These are phyloP conservation scores for Nemurella pictetii DNA, from an alignment of 2,888 invertebrate species.

Conservation along the genomic window DNA sequence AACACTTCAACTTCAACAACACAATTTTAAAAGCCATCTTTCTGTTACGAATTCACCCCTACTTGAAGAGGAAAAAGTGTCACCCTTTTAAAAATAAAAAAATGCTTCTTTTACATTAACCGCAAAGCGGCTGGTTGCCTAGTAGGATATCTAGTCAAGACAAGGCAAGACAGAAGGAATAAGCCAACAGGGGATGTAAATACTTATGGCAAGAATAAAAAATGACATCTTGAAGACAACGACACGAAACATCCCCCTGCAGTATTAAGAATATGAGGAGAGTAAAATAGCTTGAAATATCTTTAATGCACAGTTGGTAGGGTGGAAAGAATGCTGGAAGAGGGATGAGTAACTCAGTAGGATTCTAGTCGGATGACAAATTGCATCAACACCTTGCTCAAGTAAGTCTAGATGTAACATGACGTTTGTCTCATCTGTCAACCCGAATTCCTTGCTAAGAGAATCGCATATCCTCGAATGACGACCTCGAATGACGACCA, in stretches of 20 bases:
- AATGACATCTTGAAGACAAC: slow-evolving; percentile 32
- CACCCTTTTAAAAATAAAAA: slow-evolving; percentile 30
- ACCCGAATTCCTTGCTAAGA: not conserved
- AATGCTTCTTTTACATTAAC: slow-evolving; percentile 33
- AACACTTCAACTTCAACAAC: slow-evolving; percentile 34
- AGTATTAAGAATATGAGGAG: slow-evolving; percentile 11
- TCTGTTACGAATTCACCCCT: slow-evolving; percentile 23
- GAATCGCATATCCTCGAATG: too few species aligned
- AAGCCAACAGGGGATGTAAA: slow-evolving; percentile 28
- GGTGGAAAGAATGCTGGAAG: not conserved
- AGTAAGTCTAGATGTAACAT: not conserved
- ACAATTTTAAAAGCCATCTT: slow-evolving; percentile 38
- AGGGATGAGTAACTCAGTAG: slow-evolving; percentile 12
- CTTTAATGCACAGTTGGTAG: not conserved
- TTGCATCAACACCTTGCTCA: slow-evolving; percentile 27
- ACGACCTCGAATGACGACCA: too few species aligned
- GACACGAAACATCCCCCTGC: not conserved
- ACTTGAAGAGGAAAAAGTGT: slow-evolving; percentile 24
- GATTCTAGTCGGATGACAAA: slow-evolving; percentile 2
- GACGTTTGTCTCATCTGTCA: not conserved
- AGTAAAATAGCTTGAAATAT: slow-evolving; percentile 22
- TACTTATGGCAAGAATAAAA: slow-evolving; percentile 28
- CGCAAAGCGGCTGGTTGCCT: slow-evolving; percentile 35
- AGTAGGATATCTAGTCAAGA: too few species aligned
- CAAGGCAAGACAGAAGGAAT: slow-evolving; percentile 35